Evolutionary conservation across 2,888 invertebrate species (phyloP).

Genomic region (Troides helena): DNA sequence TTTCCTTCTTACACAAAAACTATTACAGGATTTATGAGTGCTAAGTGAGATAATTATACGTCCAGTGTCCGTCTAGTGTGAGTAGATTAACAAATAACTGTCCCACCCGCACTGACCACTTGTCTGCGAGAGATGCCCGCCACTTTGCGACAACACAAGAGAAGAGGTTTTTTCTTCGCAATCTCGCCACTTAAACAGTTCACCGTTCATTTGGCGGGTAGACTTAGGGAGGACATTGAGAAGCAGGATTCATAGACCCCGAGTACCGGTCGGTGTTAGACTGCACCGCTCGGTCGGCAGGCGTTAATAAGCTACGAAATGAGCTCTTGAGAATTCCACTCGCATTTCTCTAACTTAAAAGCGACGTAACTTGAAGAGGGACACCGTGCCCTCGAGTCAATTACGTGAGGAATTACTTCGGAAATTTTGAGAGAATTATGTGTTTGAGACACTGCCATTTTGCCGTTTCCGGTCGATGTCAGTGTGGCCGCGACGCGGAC

Average conservation of each 20-base stretch:
- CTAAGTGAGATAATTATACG: too few species aligned
- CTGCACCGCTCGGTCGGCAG: background rate
- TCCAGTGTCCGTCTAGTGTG: too few species aligned
- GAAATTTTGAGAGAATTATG: background rate
- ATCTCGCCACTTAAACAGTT: too few species aligned
- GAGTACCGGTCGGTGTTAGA: background rate
- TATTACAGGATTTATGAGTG: too few species aligned
- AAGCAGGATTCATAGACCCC: background rate
- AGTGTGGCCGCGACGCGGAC: too few species aligned
- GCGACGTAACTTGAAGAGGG: background rate
- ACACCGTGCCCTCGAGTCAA: background rate
- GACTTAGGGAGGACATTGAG: background rate
- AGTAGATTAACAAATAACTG: too few species aligned
- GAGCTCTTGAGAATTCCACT: background rate
- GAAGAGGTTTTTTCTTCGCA: too few species aligned
- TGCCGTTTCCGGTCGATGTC: background rate
- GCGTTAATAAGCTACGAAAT: background rate
- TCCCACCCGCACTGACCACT: too few species aligned
- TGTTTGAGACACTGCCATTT: background rate
- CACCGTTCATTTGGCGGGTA: background rate
- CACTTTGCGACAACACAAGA: too few species aligned
- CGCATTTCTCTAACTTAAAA: background rate
- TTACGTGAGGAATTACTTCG: conserved; percentile 1
- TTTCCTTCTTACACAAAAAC: too few species aligned
- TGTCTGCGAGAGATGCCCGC: too few species aligned